Conservation (phyloP, 2,113 vertebrate species). For the Colistium nudipinnis region DNA sequence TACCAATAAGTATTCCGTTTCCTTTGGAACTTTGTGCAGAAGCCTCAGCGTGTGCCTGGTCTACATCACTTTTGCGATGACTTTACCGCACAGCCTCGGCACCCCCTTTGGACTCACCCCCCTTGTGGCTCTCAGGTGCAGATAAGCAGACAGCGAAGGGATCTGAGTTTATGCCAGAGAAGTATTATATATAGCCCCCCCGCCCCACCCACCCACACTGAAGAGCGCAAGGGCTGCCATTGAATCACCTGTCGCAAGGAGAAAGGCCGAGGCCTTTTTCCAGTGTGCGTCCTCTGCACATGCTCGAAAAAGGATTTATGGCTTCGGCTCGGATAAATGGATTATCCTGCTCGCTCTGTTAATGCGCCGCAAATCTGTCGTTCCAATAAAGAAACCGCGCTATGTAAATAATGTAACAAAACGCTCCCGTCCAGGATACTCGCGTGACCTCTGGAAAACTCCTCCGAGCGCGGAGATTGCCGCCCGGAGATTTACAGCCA, state of each 20-base stretch:
- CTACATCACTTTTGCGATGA: constrained; percentile 82
- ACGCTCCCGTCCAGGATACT: not conserved
- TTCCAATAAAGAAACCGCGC: constrained; percentile 11
- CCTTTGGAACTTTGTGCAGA: constrained; percentile 80
- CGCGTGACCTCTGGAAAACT: not conserved
- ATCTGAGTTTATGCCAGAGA: constrained; percentile 47
- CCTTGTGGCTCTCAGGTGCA: constrained; percentile 67
- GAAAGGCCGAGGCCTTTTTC: not conserved
- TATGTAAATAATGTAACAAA: constrained; percentile 20
- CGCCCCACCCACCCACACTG: too few species aligned
- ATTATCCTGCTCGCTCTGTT: constrained; percentile 40
- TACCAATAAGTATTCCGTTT: constrained; percentile 84
- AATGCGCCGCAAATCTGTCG: constrained; percentile 27
- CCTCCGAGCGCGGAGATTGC: constrained; percentile 27
- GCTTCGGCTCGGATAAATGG: not conserved
- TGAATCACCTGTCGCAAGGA: constrained; percentile 38
- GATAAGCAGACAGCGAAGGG: constrained; percentile 77
- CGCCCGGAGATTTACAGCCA: constrained; percentile 39
- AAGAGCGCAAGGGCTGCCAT: constrained; percentile 15
- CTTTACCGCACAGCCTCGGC: constrained; percentile 76
- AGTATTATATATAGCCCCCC: constrained; percentile 53
- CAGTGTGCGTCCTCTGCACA: not conserved
- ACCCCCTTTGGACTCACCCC: constrained; percentile 62
- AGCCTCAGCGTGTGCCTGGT: constrained; percentile 61
- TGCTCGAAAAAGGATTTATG: constrained; percentile 15